Conservation (phyloP, 1,140 invertebrate species). For the Formica exsecta region DNA sequence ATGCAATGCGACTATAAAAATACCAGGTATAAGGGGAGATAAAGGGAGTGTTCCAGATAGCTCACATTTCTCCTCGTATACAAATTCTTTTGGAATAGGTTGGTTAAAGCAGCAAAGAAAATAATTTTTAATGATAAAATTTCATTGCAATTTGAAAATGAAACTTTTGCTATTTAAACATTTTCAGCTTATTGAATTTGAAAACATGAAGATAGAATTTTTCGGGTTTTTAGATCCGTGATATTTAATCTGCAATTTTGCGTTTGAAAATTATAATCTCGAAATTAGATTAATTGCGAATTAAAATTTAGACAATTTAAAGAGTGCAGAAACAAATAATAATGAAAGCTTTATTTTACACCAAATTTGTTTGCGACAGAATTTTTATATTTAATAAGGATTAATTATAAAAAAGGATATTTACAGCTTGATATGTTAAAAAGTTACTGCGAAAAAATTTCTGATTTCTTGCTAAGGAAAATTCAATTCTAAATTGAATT, state of each 20-base stretch:
- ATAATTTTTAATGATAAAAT: not conserved
- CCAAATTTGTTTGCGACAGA: not conserved
- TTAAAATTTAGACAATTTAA: conserved; percentile 12
- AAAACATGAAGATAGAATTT: not conserved
- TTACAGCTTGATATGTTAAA: not conserved
- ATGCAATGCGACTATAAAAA: not conserved
- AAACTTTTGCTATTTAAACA: not conserved
- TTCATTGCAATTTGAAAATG: not conserved
- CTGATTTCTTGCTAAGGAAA: not conserved
- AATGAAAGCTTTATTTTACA: not conserved
- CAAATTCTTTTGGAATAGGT: not conserved
- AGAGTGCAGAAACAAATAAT: not conserved
- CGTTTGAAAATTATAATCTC: not conserved
- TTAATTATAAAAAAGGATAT: conserved; percentile 2
- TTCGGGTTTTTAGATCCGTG: not conserved
- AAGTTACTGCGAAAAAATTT: not conserved
- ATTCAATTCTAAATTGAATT: conserved; percentile 1
- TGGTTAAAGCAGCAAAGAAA: not conserved
- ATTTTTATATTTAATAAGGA: conserved; percentile 3
- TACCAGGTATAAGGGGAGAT: conserved; percentile 21
- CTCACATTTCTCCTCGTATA: not conserved
- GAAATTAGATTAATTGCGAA: not conserved
- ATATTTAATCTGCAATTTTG: not conserved
- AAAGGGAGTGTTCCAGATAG: not conserved
- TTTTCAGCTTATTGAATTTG: not conserved